Conservation (phyloP, 2,888 invertebrate species). For the Spicauda simplicius region DNA sequence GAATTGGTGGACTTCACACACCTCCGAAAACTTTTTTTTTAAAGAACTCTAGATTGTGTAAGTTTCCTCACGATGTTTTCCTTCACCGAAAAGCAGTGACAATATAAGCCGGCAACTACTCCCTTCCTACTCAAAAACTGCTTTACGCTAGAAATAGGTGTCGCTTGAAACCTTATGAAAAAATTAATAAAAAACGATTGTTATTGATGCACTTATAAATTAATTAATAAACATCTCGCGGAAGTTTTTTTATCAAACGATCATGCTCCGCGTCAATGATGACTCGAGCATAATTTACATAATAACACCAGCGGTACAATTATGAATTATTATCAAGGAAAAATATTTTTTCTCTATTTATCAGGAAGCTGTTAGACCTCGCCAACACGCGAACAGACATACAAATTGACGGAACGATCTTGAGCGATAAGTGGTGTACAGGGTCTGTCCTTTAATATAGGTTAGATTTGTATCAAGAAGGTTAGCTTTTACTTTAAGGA, state of each 20-base stretch:
- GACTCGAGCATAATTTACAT: constrained; percentile 1
- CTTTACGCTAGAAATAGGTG: no score
- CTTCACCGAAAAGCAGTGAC: no score
- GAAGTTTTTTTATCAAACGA: background rate
- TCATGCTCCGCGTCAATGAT: background rate
- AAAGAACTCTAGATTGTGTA: no score
- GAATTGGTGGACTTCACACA: no score
- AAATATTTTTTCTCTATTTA: constrained; percentile 23
- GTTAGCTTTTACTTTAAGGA: background rate
- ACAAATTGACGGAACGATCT: constrained; percentile 16
- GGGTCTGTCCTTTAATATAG: constrained; percentile 1
- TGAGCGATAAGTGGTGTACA: background rate
- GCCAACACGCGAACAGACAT: constrained; percentile 16
- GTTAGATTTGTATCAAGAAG: constrained; percentile 4
- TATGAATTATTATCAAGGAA: constrained; percentile 25
- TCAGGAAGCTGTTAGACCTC: constrained; percentile 26
- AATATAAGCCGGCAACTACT: no score
- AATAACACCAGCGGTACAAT: constrained; percentile 20
- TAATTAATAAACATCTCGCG: background rate
- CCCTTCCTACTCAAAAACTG: no score
- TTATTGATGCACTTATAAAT: no score
- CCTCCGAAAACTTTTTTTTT: no score
- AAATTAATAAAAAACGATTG: no score
- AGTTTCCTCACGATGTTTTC: no score
- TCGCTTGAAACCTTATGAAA: no score